phyloP scores from a whole-genome alignment of 1,140 invertebrate species.

The Drosophila mojavensis region DNA sequence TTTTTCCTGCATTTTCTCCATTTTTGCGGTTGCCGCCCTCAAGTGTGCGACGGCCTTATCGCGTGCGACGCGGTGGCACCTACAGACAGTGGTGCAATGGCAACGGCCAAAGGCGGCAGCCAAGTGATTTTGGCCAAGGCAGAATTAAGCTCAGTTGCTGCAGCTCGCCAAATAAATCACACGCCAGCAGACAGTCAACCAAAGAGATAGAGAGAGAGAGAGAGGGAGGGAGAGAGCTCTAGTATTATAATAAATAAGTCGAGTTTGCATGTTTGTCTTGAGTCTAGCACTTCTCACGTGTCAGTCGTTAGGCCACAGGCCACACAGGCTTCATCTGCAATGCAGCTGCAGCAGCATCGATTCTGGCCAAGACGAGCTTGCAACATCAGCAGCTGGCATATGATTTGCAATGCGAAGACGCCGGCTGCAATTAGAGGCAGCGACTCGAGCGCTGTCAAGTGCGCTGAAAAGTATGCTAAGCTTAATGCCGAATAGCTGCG shows the following conservation, averaged over 20 bases:
- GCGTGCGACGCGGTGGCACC: slow-evolving; percentile 71
- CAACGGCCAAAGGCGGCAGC: slow-evolving; percentile 8
- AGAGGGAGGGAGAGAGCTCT: neutral
- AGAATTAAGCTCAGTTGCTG: slow-evolving; percentile 42
- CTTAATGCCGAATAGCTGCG: slow-evolving; percentile 29
- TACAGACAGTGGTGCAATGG: slow-evolving; percentile 36
- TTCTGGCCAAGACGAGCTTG: slow-evolving; percentile 10
- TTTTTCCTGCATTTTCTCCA: neutral
- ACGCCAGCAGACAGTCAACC: slow-evolving; percentile 12
- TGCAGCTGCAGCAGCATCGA: slow-evolving; percentile 46
- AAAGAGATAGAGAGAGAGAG: neutral
- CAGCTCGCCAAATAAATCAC: slow-evolving; percentile 51
- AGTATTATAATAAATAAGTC: slow-evolving; percentile 59
- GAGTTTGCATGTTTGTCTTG: slow-evolving; percentile 41
- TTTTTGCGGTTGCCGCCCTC: slow-evolving; percentile 56
- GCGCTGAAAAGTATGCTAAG: slow-evolving; percentile 41
- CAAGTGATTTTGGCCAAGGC: slow-evolving; percentile 50
- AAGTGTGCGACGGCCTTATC: slow-evolving; percentile 65
- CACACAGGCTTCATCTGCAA: slow-evolving; percentile 62
- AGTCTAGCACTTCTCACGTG: slow-evolving; percentile 72
- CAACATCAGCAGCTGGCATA: slow-evolving; percentile 35
- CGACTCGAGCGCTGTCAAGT: slow-evolving; percentile 36
- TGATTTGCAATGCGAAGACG: slow-evolving; percentile 62
- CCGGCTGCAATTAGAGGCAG: slow-evolving; percentile 67
- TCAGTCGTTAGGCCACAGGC: slow-evolving; percentile 62